Conservation (phyloP, 1,140 invertebrate genomes). For the Pristionchus pacificus region DNA sequence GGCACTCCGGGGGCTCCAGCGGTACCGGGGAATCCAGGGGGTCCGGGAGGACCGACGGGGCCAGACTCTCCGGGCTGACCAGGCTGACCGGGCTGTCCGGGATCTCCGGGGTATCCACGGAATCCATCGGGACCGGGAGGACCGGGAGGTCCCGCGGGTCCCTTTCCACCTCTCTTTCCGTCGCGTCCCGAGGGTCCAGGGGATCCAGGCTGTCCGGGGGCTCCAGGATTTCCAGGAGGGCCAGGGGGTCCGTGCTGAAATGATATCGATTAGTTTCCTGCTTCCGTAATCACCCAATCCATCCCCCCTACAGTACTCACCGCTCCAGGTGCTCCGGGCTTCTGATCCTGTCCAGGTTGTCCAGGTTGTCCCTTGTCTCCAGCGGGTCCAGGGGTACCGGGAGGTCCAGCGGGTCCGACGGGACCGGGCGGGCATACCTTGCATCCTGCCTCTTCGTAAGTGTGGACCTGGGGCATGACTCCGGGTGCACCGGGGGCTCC, state of each 20-base stretch:
- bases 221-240: background rate
- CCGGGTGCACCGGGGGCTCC: background rate
- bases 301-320: background rate
- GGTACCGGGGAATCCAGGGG: background rate
- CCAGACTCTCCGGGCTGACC: background rate
- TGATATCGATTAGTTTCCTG: background rate
- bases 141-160: background rate
- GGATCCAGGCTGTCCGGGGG: background rate
- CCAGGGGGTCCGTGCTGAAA: background rate
- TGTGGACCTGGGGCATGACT: background rate
- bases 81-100: background rate
- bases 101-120: background rate
- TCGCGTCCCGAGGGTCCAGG: background rate
- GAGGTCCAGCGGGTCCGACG: background rate
- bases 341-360: background rate
- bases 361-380: background rate
- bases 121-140: background rate
- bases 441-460: background rate
- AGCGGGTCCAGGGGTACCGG: background rate
- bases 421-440: background rate
- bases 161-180: background rate
- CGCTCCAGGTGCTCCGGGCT: background rate
- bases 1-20: background rate
- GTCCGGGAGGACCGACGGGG: no score
- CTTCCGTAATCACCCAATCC: background rate